Conservation (phyloP, 2,113 vertebrate genomes). For the Oreochromis tanganicae region DNA sequence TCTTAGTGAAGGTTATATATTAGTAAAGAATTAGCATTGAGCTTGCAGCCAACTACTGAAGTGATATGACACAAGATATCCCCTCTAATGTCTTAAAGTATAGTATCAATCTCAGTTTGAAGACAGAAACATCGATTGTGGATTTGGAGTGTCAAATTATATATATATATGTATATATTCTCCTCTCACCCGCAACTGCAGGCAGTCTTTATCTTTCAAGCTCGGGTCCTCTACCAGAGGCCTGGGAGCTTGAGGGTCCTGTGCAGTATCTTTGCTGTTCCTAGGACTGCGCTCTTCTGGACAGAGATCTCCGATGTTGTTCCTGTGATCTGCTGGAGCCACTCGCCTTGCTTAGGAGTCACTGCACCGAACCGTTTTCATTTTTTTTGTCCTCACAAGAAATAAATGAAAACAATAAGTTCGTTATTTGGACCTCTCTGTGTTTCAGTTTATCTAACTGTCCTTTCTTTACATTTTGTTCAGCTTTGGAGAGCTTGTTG, state of each 20-base stretch:
- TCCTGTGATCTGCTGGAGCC: neutral
- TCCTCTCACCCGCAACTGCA: neutral
- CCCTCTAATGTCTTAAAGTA: neutral
- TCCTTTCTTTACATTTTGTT: neutral
- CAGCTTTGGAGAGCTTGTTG: neutral
- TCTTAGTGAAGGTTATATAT: neutral
- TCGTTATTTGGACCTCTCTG: neutral
- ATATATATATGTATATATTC: neutral
- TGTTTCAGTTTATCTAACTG: neutral
- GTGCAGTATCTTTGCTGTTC: neutral
- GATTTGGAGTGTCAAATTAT: neutral
- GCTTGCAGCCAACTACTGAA: neutral
- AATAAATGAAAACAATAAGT: neutral
- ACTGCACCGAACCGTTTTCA: neutral
- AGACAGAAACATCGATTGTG: neutral
- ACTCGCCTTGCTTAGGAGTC: neutral
- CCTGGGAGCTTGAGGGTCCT: neutral
- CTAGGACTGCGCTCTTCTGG: neutral
- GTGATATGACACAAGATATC: neutral
- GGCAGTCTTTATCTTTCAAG: neutral
- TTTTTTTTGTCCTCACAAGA: neutral
- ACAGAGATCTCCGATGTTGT: neutral
- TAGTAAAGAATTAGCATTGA: neutral
- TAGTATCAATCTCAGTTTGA: neutral
- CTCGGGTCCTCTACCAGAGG: neutral